A percentile compares a stretch with the other conserved stretches of the same genome.
These are phyloP conservation scores for Callipepla squamata DNA, from an alignment of 2,113 vertebrate genomes.

Conservation along the genomic window DNA sequence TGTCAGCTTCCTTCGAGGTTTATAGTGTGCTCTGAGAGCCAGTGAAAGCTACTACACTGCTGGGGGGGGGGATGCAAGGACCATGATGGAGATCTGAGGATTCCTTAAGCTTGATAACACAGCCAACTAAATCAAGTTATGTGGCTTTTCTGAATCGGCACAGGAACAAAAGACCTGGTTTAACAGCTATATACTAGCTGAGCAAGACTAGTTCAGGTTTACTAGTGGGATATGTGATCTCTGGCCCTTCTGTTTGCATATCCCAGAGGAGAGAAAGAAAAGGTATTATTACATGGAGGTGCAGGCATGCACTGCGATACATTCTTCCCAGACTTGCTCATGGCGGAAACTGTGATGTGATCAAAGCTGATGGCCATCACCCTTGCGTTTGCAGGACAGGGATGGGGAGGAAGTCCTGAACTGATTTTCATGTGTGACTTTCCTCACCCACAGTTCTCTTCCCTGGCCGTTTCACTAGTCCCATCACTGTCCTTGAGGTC, in stretches of 20 bases:
- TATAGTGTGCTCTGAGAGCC: background rate
- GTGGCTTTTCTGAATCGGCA: background rate
- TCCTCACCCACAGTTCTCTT: background rate
- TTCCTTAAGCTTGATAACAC: background rate
- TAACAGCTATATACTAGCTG: background rate
- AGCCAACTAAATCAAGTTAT: background rate
- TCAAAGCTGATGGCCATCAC: background rate
- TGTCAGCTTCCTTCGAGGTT: background rate
- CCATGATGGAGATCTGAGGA: background rate
- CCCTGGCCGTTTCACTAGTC: background rate
- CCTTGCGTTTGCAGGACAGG: background rate
- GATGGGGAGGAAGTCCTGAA: background rate
- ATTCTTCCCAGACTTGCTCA: accelerated
- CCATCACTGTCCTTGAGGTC: background rate
- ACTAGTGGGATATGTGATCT: background rate
- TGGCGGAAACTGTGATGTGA: background rate
- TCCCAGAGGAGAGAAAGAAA: background rate
- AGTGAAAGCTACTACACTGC: background rate
- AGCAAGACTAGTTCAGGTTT: background rate
- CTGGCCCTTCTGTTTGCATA: background rate
- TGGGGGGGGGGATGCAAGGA: background rate
- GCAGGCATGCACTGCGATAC: background rate
- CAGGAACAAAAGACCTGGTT: background rate
- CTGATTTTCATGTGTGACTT: background rate
- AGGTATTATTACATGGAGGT: background rate